phyloP scores from a whole-genome alignment of 2,113 vertebrate species.

The Diadophis punctatus region DNA sequence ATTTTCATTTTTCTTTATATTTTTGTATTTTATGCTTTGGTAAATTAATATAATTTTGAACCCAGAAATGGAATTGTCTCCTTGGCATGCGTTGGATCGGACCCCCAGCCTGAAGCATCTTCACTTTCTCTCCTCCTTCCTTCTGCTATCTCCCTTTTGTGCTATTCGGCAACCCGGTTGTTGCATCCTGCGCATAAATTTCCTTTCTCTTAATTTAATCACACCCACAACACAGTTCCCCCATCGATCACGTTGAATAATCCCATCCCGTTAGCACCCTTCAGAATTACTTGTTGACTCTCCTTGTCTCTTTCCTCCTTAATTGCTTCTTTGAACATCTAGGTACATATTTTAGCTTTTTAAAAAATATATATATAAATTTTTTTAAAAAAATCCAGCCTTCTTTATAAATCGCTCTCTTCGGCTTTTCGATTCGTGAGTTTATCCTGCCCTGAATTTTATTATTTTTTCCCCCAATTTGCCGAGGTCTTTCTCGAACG shows the following conservation, averaged over 20 bases:
- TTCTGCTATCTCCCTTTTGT: slow-evolving; percentile 1
- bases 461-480: background rate
- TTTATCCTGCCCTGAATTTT: background rate
- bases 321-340: slow-evolving; percentile 36
- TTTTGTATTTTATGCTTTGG: background rate
- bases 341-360: slow-evolving; percentile 26
- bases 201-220: slow-evolving; percentile 27
- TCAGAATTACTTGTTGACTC: slow-evolving; percentile 43
- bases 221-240: background rate
- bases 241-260: slow-evolving; percentile 35
- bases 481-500: slow-evolving; percentile 22
- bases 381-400: background rate
- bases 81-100: background rate
- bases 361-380: too few relatives aligned
- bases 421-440: slow-evolving; percentile 35
- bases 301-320: slow-evolving; percentile 7
- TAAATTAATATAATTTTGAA: background rate
- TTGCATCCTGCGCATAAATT: slow-evolving; percentile 31
- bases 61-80: background rate
- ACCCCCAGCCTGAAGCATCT: background rate
- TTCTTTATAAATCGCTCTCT: slow-evolving; percentile 24
- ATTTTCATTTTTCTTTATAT: background rate
- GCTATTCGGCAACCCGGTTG: background rate
- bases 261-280: slow-evolving; percentile 39
- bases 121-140: background rate